Evolutionary conservation across 1,140 invertebrate species (phyloP), one percentile per base, ranked within the genome.

Genomic region (Cylas formicarius): DNA sequence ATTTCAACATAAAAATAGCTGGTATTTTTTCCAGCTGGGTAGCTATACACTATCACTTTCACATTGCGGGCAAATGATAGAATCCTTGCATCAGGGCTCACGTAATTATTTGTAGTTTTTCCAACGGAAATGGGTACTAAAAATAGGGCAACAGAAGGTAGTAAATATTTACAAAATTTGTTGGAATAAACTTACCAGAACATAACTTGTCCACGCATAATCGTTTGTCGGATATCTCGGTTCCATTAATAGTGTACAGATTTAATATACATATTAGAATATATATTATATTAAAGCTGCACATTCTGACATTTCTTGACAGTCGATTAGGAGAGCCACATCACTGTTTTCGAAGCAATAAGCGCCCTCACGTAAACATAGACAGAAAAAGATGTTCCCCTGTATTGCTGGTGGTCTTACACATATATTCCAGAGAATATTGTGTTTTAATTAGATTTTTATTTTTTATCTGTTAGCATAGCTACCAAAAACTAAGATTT

Each of bases 1-100:
- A 85, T 75, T 66, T 78, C 74, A 16, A 78, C 80, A 52, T 78
- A 83, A 82, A 84, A 87, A 40, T 86, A 63, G 48, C 80, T 75
- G 5, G 53, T 58, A 50, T 79, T 73, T 2, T 53, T 70, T 16
- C 81, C 82, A 58, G 79, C 79, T 48, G 75, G 74, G 67, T 86
- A 87, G 61, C 84, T 86, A 44, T 70, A 78, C 45, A 88, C 72
- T 38, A 61, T 72, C 1, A 83, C 76, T 2, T 78, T 67, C n/a
- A 65, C 56, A 60, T 81, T 79, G 9, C 56, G 57, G 20, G 66
- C 65, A 64, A 84, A 86, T 18, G 80, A 74, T 20, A 88, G 64
- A 38, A 82, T 67, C 14, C 74, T 70, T 14, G 67, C 59, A 39
- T 78, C 75, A 13, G 66, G 71, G 44, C 75, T 70, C 22, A 39